phyloP scores from a whole-genome alignment of 1,140 invertebrate genomes.

The Stratiolaelaps scimitus region DNA sequence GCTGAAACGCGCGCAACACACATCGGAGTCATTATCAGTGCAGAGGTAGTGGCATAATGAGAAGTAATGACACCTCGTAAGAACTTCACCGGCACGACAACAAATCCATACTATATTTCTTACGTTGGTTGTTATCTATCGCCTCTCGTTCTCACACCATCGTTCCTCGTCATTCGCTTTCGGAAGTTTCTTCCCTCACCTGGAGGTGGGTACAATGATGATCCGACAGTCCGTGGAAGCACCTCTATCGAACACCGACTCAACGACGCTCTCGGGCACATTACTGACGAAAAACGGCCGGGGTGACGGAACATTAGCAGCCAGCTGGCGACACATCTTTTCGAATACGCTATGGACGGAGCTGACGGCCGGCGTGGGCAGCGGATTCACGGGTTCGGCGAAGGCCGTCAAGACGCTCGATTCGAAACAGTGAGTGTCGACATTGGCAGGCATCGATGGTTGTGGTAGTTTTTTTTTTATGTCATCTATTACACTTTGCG shows the following conservation, averaged over 20 bases:
- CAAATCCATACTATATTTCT: too few relatives aligned
- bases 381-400: conserved; percentile 31
- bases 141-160: not conserved
- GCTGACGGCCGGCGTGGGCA: conserved; percentile 47
- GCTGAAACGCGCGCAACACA: too few relatives aligned
- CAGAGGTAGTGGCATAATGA: too few relatives aligned
- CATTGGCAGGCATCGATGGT: too few relatives aligned
- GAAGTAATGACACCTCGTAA: too few relatives aligned
- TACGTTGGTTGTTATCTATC: too few relatives aligned
- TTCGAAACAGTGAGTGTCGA: conserved; percentile 1
- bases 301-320: conserved; percentile 57
- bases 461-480: too few relatives aligned
- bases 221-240: conserved; percentile 84
- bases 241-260: conserved; percentile 70
- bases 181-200: conserved; percentile 53
- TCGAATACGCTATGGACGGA: conserved; percentile 73
- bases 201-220: conserved; percentile 81
- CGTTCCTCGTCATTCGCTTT: conserved; percentile 25
- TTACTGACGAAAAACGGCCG: conserved; percentile 73
- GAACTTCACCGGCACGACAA: too few relatives aligned
- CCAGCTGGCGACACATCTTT: conserved; percentile 58
- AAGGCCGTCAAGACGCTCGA: conserved; percentile 32
- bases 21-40: too few relatives aligned
- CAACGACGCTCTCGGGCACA: conserved; percentile 51
- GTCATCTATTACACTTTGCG: too few relatives aligned